phyloP scores from a whole-genome alignment of 2,113 vertebrate genomes.

The Rhineura floridana region DNA sequence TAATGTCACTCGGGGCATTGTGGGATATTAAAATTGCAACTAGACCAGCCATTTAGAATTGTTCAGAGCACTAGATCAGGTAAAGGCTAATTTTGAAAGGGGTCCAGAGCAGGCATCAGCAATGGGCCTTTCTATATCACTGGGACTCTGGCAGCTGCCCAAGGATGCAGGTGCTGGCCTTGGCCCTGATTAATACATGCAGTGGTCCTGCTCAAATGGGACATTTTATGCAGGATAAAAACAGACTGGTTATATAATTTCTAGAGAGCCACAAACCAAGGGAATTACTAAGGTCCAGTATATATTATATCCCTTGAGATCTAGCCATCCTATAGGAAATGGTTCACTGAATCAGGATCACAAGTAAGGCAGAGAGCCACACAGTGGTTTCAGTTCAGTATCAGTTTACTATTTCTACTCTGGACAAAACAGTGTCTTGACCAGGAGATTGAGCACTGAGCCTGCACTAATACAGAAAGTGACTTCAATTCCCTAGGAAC shows the following conservation, averaged over 20 bases:
- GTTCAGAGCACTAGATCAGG: too few relatives aligned
- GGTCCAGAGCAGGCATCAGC: too few relatives aligned
- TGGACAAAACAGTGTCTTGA: not conserved
- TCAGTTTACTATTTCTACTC: not conserved
- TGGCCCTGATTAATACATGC: not conserved
- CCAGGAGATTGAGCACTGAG: not conserved
- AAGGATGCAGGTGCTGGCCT: not conserved
- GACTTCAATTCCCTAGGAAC: not conserved
- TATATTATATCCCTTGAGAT: not conserved
- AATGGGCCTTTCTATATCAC: too few relatives aligned
- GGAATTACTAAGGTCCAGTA: not conserved
- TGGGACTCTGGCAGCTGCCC: too few relatives aligned
- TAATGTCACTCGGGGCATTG: too few relatives aligned
- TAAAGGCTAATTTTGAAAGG: too few relatives aligned
- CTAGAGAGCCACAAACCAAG: not conserved
- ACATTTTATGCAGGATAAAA: not conserved
- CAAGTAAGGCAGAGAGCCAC: not conserved
- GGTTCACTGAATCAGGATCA: too few relatives aligned
- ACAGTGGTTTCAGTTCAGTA: not conserved
- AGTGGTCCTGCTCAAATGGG: not conserved
- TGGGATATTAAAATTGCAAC: too few relatives aligned
- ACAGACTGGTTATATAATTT: not conserved
- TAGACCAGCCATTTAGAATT: too few relatives aligned
- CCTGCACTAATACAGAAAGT: not conserved
- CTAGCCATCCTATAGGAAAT: not conserved